Evolutionary conservation across 2,888 invertebrate genomes (phyloP), one percentile per base, ranked within the genome.

Genomic region (Plebejus anna): DNA sequence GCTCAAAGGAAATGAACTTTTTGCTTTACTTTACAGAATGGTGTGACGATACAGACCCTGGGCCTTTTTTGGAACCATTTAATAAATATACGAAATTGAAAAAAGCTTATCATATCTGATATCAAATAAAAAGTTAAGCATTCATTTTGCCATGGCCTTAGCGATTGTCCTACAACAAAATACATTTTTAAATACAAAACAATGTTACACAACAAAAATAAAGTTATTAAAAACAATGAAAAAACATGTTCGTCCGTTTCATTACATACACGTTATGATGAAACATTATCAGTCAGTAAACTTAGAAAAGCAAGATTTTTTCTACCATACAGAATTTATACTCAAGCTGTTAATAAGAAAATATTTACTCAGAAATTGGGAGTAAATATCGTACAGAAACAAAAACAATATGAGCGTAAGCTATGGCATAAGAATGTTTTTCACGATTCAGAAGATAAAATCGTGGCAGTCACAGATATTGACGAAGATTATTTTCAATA

Each of bases 21-120:
- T 83, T 94, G 75, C 28, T 87, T 75, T 76, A 89, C 28, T 94
- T 94, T 81, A 92, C 94, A 3, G 88, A 94, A 36, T 94, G 93
- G 93, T 92, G 94, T 79, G 90, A 92, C 59, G 92, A 90, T 59
- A 84, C 84, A 80, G 85, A 93, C 81, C 93, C 93, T 59, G 84
- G 84, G 13, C 88, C 89, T 4, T 92, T 83, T 81, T 83, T 94
- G 78, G 82, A 83, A 76, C 87, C 90, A 75, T 91, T 93, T 82
- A 85, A 91, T 80, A 81, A 82, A 77, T 90, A 83, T 81, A 86
- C 87, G 16, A 89, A 88, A 81, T 90, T 92, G 76, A 82, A 59
- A 70, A 70, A 70, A 70, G 6, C 9, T 70, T 70, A 66, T 11
- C 2, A 66, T 22, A 22, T 22, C 22, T 22, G 22, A 66, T 32